A percentile compares a stretch with the other conserved stretches of the same genome.
Conservation (phyloP, 2,888 invertebrate genomes). For the Dione juno region DNA sequence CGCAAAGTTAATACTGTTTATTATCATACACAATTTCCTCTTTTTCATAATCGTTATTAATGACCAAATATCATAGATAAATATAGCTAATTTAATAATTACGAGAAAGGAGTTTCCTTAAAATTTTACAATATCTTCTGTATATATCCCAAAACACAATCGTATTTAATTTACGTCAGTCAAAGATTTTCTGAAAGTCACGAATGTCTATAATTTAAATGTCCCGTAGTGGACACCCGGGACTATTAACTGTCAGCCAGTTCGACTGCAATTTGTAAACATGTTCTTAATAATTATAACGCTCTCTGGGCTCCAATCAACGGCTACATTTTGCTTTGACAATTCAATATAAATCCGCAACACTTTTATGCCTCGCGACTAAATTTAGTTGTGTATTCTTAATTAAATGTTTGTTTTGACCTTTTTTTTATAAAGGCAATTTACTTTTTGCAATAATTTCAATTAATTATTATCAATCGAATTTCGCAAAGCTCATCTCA, state of each 20-base stretch:
- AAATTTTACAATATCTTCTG: not conserved
- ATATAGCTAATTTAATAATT: not conserved
- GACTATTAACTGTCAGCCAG: constrained; percentile 54
- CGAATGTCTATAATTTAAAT: constrained; percentile 60
- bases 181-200: constrained; percentile 49
- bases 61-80: constrained; percentile 13
- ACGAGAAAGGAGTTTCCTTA: not conserved
- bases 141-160: not conserved
- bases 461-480: not conserved
- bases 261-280: constrained; percentile 63
- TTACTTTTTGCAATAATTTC: not conserved
- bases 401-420: constrained; percentile 5
- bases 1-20: constrained; percentile 66
- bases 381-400: constrained; percentile 8
- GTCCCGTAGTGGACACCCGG: constrained; percentile 53
- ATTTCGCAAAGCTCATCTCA: not conserved
- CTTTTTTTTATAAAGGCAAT: constrained; percentile 25
- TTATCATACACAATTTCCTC: constrained; percentile 58
- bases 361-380: constrained; percentile 9
- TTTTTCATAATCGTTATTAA: constrained; percentile 40
- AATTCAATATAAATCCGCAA: constrained; percentile 55
- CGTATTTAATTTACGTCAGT: constrained; percentile 55
- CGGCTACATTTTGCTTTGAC: constrained; percentile 47
- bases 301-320: constrained; percentile 56
- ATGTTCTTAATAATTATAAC: constrained; percentile 63